A percentile compares a stretch with the other conserved stretches of the same genome.
These are phyloP conservation scores for Polypterus senegalus DNA, from an alignment of 2,113 vertebrate genomes.

Conservation along the genomic window DNA sequence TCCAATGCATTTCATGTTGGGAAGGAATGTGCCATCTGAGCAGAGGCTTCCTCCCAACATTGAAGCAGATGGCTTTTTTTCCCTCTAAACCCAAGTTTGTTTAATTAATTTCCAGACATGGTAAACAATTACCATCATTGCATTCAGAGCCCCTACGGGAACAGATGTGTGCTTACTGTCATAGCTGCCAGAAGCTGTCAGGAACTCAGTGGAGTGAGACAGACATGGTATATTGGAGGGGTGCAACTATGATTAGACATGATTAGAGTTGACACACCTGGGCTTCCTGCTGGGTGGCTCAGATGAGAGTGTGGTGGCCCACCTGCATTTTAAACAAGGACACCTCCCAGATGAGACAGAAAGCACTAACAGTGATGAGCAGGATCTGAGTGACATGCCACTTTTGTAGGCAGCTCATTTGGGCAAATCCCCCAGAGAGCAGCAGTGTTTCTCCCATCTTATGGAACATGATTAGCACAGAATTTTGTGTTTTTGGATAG, in stretches of 20 bases:
- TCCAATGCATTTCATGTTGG: too few species aligned
- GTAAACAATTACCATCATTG: constrained; percentile 23
- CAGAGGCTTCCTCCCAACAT: not conserved
- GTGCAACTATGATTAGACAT: constrained; percentile 33
- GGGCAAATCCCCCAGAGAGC: too few species aligned
- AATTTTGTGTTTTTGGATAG: too few species aligned
- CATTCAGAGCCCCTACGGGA: constrained; percentile 35
- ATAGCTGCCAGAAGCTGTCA: constrained; percentile 33
- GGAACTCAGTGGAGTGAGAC: constrained; percentile 30
- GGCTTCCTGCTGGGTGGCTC: constrained; percentile 10
- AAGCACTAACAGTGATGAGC: too few species aligned
- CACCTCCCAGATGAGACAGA: too few species aligned
- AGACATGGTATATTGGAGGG: constrained; percentile 10
- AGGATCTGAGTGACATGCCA: too few species aligned
- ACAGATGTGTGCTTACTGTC: constrained; percentile 34
- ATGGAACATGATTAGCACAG: too few species aligned
- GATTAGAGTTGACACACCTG: constrained; percentile 45
- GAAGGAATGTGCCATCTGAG: too few species aligned
- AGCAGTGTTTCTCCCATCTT: too few species aligned
- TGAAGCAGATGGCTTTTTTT: constrained; percentile 17
- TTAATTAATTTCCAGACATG: constrained; percentile 44
- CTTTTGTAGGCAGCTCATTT: too few species aligned
- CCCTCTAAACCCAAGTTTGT: constrained; percentile 36
- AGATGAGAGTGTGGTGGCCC: not conserved
- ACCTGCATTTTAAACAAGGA: too few species aligned